Base-by-base conservation (phyloP, 1,140 invertebrate genomes). In the Phymorhynchus buccinoides region DNA sequence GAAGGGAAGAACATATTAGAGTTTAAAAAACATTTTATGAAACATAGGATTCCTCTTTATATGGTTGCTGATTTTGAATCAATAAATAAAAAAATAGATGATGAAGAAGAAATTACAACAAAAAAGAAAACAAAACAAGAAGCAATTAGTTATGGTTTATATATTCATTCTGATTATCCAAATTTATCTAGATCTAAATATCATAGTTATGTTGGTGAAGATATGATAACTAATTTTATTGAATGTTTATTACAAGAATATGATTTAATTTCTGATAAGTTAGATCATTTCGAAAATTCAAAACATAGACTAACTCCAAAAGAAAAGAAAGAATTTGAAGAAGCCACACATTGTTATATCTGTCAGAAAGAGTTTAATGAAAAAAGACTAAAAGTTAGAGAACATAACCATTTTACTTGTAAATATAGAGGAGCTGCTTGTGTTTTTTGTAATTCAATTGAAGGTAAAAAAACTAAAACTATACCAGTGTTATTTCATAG, bases 61-160 rank as follows among this genome's bases (percentile, higher is more conserved):
- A 87, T 87, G 6, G 84, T 86, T 86, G 80, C 85, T 37, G 87
- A 87, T 82, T 86, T 87, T 68, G 87, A 87, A 87, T 80, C 86
- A 44, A 84, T 41, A 48, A 85, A 39, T 42, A 71, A 18, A 35
- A 78, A 44, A 85, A 75, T 80, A 80, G 73, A 80, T 44, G 80
- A 32, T 86, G 78, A 52, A 73, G 84, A 27, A 78, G 75, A n/a
- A 77, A 80, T 9, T 86, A 83, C 75, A 79, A 88, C 73, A 44
- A 79, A 2, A 75, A 80, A 3, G 81, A 44, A 73, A 79, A 52
- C 22, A 79, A 88, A 12, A 32, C 37, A 56, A 78, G 41, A 32
- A 86, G 85, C 80, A 84, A 68, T 12, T 79, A 87, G 77, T 44
- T 56, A 66, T 80, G 78, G 30, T 78, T 85, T 41, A 35, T 87